Base-by-base conservation (phyloP, 2,888 invertebrate species). In the Prosopocoilus inquinatus region DNA sequence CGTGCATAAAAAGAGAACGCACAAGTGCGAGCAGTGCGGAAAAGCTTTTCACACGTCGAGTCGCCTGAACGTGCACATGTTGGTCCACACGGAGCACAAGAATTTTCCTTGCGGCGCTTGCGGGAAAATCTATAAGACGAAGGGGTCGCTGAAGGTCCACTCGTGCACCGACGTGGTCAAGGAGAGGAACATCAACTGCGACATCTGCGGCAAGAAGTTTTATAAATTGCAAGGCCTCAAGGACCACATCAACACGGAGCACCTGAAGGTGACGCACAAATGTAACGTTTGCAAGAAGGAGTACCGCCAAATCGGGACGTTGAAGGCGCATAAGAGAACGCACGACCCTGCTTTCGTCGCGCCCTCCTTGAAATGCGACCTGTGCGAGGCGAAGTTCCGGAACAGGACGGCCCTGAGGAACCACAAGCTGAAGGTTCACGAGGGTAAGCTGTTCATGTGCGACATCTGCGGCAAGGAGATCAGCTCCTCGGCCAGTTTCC, bases 401-500 rank as follows among this genome's bases (percentile, higher is more conserved):
- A 5, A 28, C 20, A 28, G 7, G 20, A 28, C 20, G 1, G 20
- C 20, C 5, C 5, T 28, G 20, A 28, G 5, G 20, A 28, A 28
- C 5, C 20, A 28, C 20, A 28, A 28, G 20, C 7, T 28, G 20
- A 28, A 7, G 32, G 36, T 48, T 9, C 50, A 50, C 32, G 9
- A 4, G 12, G 32, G 32, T 9, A 45, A 33, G 5, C 20, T 13
- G 20, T 28, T 5, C 20, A 28, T 28, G 20, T 28, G 20, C 20
- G 20, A 28, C 1, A 28, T 28, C 7, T 87, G 87, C 71, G 81
- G 80, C 1, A 81, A 85, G 70, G 81, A 84, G 1, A 87, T 87
- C 74, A 83, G 86, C 2, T 85, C 85, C 35, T 84, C 84, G 7
- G 86, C 87, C 3, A 87, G 87, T 71, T 85, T 82, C 66, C 86